Evolutionary conservation across 2,797 vertebrate species (phyloP).

Genomic region (Acipenser oxyrinchus): DNA sequence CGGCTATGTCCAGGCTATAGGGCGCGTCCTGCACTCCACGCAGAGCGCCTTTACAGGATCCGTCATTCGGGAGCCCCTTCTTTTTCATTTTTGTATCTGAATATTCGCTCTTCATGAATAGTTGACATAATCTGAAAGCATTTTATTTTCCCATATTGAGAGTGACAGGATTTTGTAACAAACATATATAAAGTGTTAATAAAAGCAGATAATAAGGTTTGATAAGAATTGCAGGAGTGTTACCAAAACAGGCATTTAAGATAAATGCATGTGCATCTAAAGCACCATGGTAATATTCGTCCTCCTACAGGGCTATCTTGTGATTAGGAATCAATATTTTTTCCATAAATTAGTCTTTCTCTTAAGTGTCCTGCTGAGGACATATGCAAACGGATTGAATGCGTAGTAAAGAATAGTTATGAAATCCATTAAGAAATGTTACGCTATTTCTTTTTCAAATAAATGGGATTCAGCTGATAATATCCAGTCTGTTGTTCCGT

Average conservation of each 20-base stretch:
- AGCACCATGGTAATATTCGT: conserved; percentile 59
- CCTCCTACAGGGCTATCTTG: conserved; percentile 54
- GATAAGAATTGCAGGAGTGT: conserved; percentile 49
- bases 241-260: conserved; percentile 48
- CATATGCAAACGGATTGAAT: conserved; percentile 54
- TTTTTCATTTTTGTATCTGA: conserved; percentile 23
- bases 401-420: conserved; percentile 43
- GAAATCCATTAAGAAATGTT: conserved; percentile 48
- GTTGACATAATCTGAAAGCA: conserved; percentile 31
- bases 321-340: conserved; percentile 75
- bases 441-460: conserved; percentile 18
- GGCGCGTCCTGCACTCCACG: no score
- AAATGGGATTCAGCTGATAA: conserved; percentile 3
- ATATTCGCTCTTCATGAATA: conserved; percentile 35
- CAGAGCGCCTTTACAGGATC: no score
- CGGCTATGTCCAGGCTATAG: no score
- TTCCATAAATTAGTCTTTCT: conserved; percentile 74
- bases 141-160: conserved; percentile 33
- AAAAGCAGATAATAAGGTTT: conserved; percentile 51
- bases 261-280: conserved; percentile 54
- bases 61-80: no score
- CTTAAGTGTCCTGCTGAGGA: conserved; percentile 62
- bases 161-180: conserved; percentile 41
- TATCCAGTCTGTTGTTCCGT: neutral
- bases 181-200: conserved; percentile 46